Evolutionary conservation across 2,888 invertebrate genomes (phyloP).

Genomic region (Thyatira batis): DNA sequence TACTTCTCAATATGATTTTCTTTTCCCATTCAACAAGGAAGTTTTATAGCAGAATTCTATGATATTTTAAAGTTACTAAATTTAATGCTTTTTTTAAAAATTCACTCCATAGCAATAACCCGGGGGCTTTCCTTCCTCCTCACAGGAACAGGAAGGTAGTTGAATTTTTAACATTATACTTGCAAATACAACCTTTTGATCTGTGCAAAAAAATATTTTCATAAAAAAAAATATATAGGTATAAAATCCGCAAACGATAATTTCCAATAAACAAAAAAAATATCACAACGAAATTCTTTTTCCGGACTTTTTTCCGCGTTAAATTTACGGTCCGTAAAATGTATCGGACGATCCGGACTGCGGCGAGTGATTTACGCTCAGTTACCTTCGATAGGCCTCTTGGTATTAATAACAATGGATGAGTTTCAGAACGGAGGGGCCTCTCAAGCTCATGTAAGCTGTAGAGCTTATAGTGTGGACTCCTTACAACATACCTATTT

Average conservation of each 20-base stretch:
- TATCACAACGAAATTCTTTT: background rate
- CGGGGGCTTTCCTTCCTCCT: no score
- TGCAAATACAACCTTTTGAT: no score
- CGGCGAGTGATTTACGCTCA: background rate
- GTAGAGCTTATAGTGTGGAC: no score
- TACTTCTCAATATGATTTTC: no score
- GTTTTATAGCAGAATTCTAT: no score
- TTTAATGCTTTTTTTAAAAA: no score
- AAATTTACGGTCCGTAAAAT: background rate
- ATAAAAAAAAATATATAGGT: background rate
- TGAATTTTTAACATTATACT: no score
- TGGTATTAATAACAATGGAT: slow-evolving; percentile 17
- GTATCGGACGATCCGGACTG: background rate
- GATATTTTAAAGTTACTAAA: no score
- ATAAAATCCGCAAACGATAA: background rate
- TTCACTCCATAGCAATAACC: no score
- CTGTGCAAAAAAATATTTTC: background rate
- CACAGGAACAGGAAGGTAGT: no score
- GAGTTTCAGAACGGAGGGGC: background rate
- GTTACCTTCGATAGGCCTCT: slow-evolving; percentile 9
- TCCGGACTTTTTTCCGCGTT: background rate
- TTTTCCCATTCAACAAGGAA: no score
- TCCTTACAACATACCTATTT: no score
- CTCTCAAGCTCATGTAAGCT: background rate
- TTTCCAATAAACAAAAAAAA: background rate